These are phyloP conservation scores for Parthenolecanium corni DNA, from an alignment of 2,888 invertebrate genomes.

Conservation along the genomic window DNA sequence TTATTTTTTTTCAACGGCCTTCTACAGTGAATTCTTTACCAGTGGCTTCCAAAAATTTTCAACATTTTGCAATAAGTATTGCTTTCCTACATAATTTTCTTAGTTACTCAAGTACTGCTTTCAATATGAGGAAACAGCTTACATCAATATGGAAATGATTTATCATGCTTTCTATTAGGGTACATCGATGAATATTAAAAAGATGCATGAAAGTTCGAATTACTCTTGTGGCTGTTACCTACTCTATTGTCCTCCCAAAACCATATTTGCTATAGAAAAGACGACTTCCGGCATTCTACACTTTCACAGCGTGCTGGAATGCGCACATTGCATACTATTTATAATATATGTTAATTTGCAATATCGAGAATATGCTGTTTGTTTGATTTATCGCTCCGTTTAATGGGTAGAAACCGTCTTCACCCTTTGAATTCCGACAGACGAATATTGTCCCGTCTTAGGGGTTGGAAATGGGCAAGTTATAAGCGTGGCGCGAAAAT, in stretches of 20 bases:
- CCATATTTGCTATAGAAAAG: constrained; percentile 16
- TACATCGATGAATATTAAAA: constrained; percentile 15
- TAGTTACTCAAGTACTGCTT: too few species aligned
- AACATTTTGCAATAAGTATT: too few species aligned
- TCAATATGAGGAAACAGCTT: too few species aligned
- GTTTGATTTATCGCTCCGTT: constrained; percentile 16
- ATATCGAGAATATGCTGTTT: constrained; percentile 9
- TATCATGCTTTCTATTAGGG: not conserved
- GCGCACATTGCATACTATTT: not conserved
- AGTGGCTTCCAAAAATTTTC: too few species aligned
- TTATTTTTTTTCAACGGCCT: too few species aligned
- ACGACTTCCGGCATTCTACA: constrained; percentile 3
- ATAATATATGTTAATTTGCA: constrained; percentile 10
- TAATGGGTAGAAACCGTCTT: not conserved
- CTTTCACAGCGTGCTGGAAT: constrained; percentile 21
- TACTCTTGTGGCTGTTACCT: not conserved
- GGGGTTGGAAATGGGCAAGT: constrained; percentile 1
- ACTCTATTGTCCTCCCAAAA: not conserved
- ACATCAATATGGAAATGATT: constrained; percentile 14
- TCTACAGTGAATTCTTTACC: too few species aligned
- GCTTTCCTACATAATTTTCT: too few species aligned
- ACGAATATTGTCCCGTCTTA: constrained; percentile 1
- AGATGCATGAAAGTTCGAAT: not conserved
- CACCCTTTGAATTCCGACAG: too few species aligned
- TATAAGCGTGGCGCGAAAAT: constrained; percentile 3